Conservation (phyloP, 2,113 vertebrate species). For the Ochotona curzoniae region DNA sequence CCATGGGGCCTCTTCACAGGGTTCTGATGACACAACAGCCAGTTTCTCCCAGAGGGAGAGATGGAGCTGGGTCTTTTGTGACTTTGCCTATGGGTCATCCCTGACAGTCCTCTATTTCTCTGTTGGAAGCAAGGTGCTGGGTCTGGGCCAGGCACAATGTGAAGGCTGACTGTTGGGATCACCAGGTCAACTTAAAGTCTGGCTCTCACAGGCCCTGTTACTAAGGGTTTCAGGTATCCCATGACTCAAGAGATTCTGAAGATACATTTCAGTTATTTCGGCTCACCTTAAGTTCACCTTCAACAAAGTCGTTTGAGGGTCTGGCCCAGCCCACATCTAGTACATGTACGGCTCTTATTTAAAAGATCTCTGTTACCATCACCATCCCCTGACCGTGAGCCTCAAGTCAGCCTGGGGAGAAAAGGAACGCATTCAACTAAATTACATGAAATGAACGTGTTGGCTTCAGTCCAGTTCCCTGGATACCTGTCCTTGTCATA, state of each 20-base stretch:
- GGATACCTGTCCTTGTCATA: conserved; percentile 46
- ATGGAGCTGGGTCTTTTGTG: not conserved
- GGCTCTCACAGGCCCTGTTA: not conserved
- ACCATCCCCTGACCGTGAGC: not conserved
- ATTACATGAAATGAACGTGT: conserved; percentile 65
- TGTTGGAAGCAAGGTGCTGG: not conserved
- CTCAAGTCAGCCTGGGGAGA: conserved; percentile 11
- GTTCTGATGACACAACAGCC: not conserved
- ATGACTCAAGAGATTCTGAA: conserved; percentile 22
- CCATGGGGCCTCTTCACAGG: not conserved
- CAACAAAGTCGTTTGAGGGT: not conserved
- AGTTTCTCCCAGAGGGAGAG: not conserved
- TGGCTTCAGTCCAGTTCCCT: conserved; percentile 59
- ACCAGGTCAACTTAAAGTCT: not conserved
- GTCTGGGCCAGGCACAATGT: not conserved
- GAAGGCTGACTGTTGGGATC: not conserved
- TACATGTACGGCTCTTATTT: not conserved
- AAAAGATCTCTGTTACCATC: not conserved
- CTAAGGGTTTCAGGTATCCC: not conserved
- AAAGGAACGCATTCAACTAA: conserved; percentile 69
- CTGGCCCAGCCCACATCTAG: not conserved
- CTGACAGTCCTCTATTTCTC: not conserved
- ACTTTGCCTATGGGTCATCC: not conserved
- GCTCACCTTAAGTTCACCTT: conserved; percentile 60
- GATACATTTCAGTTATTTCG: not conserved